Base-by-base conservation (phyloP, 2,797 vertebrate genomes). In the Falco naumanni region DNA sequence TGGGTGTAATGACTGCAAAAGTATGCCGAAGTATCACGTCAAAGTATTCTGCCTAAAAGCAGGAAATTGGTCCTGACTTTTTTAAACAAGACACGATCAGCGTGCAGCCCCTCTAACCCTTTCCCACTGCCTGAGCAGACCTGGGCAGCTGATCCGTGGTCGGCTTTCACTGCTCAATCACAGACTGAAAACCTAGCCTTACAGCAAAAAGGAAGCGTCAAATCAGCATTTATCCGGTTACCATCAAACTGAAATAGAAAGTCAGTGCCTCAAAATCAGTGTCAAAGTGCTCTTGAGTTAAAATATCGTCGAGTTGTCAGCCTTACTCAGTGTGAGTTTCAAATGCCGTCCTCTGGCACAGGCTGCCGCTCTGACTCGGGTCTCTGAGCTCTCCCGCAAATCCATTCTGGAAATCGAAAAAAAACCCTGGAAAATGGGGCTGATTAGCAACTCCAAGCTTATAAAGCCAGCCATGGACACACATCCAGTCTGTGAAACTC, bases 1-100 rank as follows among this genome's bases (percentile, higher is more conserved):
- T 2, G 39, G 26, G 4, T 41, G 1, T 9, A 5, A 13, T 4
- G 33, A 4, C 76, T 31, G 17, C 6, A 1, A 3, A 20, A 11
- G 8, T 1, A 18, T 28, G 22, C 43, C n/a, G 54, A 18, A 14
- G n/a, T 7, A 7, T 17, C 24, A 1, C 3, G 0, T 7, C 57
- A 29, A 37, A 69, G 24, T 13, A 2, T 1, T 8, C 31, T 3
- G 48, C 34, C 47, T 26, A 1, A 25, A 19, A 17, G 16, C 16
- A 19, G 59, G n/a, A 48, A 8, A 10, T 4, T 13, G 24, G 16
- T 43, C 39, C 57, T 14, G 29, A 12, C 11, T 6, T 50, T 50
- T n/a, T 8, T 7, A 29, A 3, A 10, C 2, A 9, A 8, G 43
- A 4, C 4, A 0, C 1, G 33, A 20, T 22, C n/a, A 7, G 5